Evolutionary conservation across 92 coral and sea anemone species (phyloP).

Genomic region (Zoanthus sociatus): DNA sequence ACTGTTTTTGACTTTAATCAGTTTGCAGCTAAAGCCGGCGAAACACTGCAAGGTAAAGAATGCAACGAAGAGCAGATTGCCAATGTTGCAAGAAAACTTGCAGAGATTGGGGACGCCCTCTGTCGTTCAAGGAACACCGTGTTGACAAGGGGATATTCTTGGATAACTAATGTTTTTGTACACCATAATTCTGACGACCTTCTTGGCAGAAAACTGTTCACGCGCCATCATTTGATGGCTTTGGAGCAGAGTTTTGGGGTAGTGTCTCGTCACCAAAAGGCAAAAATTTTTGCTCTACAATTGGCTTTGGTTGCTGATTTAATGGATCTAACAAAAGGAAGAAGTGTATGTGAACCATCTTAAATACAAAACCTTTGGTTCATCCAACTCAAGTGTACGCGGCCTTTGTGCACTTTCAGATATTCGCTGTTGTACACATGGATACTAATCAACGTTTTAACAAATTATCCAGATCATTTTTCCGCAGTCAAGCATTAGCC

Average conservation of each 20-base stretch:
- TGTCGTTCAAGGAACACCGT: neutral
- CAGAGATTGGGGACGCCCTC: constrained; percentile 13
- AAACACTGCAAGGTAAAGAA: neutral
- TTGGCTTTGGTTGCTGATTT: constrained; percentile 19
- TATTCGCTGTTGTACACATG: too few species aligned
- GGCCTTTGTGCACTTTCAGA: too few species aligned
- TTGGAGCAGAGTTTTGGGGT: neutral
- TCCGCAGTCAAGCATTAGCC: too few species aligned
- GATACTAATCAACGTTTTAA: too few species aligned
- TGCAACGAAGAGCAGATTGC: neutral
- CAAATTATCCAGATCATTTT: too few species aligned
- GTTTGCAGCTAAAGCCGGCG: neutral
- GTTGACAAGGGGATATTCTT: neutral
- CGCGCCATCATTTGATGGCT: neutral
- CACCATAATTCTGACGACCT: neutral
- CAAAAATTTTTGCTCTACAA: constrained; percentile 11
- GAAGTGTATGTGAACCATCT: neutral
- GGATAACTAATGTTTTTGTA: neutral
- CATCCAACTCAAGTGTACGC: too few species aligned
- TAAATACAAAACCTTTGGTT: too few species aligned
- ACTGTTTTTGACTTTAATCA: neutral
- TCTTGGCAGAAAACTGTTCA: neutral
- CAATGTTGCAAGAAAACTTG: constrained; percentile 19
- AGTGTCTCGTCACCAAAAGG: neutral
- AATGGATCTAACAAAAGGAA: constrained; percentile 8